These are phyloP conservation scores for Diarsia rubi DNA, from an alignment of 2,888 invertebrate genomes.

Conservation along the genomic window DNA sequence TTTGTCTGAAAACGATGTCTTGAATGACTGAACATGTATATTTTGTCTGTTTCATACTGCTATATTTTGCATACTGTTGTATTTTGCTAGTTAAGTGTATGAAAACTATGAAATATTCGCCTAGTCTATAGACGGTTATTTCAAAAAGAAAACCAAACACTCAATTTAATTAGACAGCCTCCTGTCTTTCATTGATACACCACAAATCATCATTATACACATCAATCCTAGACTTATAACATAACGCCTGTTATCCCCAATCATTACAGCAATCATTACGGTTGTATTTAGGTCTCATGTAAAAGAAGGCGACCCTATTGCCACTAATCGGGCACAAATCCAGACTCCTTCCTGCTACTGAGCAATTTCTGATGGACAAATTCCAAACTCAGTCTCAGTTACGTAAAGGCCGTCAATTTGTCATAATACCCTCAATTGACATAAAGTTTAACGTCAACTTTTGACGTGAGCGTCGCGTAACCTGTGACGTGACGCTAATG, in stretches of 20 bases:
- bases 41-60: neutral
- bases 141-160: neutral
- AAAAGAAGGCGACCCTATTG: neutral
- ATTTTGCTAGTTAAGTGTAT: neutral
- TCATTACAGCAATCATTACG: no score
- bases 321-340: neutral
- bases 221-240: neutral
- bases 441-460: constrained; percentile 19
- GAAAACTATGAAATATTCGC: neutral
- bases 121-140: neutral
- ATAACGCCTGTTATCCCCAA: neutral
- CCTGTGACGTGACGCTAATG: constrained; percentile 27
- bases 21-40: neutral
- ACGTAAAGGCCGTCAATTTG: constrained; percentile 14
- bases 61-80: no score
- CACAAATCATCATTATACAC: neutral
- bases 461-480: constrained; percentile 18
- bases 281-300: neutral
- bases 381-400: neutral
- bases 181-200: neutral
- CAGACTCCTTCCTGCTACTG: neutral
- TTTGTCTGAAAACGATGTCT: constrained; percentile 2
- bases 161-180: no score
- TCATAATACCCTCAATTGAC: constrained; percentile 23
- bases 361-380: neutral